These are phyloP conservation scores for Neomonachus schauinslandi DNA, from an alignment of 2,113 vertebrate species.

Conservation along the genomic window DNA sequence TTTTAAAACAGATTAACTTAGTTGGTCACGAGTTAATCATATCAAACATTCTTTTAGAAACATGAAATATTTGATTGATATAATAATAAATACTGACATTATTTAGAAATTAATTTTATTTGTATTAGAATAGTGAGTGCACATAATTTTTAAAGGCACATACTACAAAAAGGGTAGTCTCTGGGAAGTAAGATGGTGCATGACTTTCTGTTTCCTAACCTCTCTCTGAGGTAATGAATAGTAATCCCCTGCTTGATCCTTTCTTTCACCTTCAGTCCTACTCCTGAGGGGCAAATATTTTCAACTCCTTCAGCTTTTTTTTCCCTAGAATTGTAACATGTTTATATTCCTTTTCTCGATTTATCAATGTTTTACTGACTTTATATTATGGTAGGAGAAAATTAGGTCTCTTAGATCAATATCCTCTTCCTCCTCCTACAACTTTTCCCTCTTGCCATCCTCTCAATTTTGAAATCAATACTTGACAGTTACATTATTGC, in stretches of 20 bases:
- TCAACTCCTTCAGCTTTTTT: not conserved
- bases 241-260: not conserved
- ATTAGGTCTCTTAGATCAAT: not conserved
- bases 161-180: not conserved
- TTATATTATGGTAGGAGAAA: constrained; percentile 7
- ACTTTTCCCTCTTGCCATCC: not conserved
- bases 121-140: constrained; percentile 50
- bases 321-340: not conserved
- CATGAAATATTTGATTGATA: not conserved
- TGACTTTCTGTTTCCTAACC: not conserved
- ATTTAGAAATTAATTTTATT: constrained; percentile 48
- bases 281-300: not conserved
- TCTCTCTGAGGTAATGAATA: not conserved
- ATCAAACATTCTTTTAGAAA: constrained; percentile 48
- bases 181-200: not conserved
- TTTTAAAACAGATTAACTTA: constrained; percentile 27
- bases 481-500: not conserved
- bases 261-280: not conserved
- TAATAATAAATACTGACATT: not conserved
- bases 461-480: constrained; percentile 44
- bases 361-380: not conserved
- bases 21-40: not conserved
- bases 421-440: not conserved
- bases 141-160: constrained; percentile 35
- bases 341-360: not conserved